Evolutionary conservation across 2,797 vertebrate genomes (phyloP).

Genomic region (Girardinus metallicus): DNA sequence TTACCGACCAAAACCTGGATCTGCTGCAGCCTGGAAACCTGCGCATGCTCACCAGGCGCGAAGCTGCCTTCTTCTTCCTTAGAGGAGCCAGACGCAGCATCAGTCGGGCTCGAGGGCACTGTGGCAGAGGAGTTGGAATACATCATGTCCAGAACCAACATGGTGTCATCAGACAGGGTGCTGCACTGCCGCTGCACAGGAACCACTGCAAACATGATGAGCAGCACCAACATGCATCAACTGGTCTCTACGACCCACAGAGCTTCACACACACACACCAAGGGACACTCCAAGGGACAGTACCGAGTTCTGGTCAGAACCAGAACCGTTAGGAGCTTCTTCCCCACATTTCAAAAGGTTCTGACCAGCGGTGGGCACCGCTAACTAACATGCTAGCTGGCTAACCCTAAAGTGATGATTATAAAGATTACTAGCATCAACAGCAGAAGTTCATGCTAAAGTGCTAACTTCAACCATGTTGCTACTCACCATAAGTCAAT

Average conservation of each 20-base stretch:
- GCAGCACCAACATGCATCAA: neutral
- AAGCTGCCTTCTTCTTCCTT: conserved; percentile 26
- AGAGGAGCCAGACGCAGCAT: neutral
- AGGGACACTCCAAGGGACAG: too few relatives aligned
- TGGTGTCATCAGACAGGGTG: conserved; percentile 79
- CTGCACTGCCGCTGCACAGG: conserved; percentile 51
- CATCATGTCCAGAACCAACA: conserved; percentile 84
- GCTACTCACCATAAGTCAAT: too few relatives aligned
- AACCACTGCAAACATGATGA: neutral
- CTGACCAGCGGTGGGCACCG: neutral
- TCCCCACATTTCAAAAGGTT: neutral
- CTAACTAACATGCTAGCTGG: too few relatives aligned
- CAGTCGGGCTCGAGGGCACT: conserved; percentile 34
- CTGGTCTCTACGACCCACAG: neutral
- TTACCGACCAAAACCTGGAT: neutral
- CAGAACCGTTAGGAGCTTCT: neutral
- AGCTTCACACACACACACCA: too few relatives aligned
- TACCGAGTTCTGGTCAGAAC: neutral
- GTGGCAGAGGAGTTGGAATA: conserved; percentile 70
- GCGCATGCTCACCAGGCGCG: conserved; percentile 16
- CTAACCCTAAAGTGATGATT: too few relatives aligned
- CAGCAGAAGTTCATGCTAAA: too few relatives aligned
- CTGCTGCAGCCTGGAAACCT: neutral
- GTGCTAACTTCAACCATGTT: too few relatives aligned
- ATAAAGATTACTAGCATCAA: too few relatives aligned